A percentile compares a stretch with the other conserved stretches of the same genome.
These are phyloP conservation scores for Lagopus leucura DNA, from an alignment of 2,113 vertebrate genomes.

Conservation along the genomic window DNA sequence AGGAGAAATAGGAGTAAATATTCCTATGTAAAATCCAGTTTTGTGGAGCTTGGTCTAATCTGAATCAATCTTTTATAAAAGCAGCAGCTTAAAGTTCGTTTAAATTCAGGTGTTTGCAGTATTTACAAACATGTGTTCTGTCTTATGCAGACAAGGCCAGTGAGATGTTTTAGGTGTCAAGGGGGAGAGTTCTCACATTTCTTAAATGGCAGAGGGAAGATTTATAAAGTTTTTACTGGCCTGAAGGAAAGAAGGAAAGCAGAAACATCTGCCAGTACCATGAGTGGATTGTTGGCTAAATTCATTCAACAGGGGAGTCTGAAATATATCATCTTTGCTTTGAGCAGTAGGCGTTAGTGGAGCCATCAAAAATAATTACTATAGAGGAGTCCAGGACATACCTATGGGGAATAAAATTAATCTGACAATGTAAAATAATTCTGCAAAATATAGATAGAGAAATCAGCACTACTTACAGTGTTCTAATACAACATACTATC, in stretches of 20 bases:
- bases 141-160: slow-evolving; percentile 18
- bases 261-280: slow-evolving; percentile 65
- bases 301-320: slow-evolving; percentile 32
- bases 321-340: slow-evolving; percentile 56
- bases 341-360: slow-evolving; percentile 47
- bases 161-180: slow-evolving; percentile 32
- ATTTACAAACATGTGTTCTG: neutral
- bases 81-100: neutral
- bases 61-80: neutral
- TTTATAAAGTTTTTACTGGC: slow-evolving; percentile 51
- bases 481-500: neutral
- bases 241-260: slow-evolving; percentile 27
- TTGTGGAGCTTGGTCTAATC: neutral
- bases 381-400: slow-evolving; percentile 50
- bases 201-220: slow-evolving; percentile 37
- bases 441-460: neutral
- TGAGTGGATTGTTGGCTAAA: slow-evolving; percentile 54
- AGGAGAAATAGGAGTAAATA: neutral
- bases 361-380: slow-evolving; percentile 51
- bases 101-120: neutral
- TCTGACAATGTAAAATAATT: slow-evolving; percentile 47
- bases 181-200: slow-evolving; percentile 22
- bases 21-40: neutral
- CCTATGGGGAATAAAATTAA: slow-evolving; percentile 58
- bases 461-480: neutral